Conservation (phyloP, 2,797 vertebrate genomes). For the Strix occidentalis region DNA sequence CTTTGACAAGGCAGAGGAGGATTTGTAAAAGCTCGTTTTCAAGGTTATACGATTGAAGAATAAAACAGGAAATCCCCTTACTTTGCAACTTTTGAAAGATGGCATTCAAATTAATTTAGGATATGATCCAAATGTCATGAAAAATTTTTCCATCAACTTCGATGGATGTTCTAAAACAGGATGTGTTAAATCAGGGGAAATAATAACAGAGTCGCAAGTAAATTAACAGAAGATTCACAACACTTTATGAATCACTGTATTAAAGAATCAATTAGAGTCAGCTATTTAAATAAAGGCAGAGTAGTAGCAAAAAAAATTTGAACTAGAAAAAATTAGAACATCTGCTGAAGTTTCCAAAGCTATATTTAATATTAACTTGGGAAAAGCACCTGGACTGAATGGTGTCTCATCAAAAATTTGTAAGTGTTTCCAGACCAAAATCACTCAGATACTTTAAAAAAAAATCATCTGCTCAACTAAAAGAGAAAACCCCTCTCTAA, state of each 20-base stretch:
- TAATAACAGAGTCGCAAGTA: not conserved
- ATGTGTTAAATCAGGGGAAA: constrained; percentile 43
- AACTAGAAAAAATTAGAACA: constrained; percentile 29
- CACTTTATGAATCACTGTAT: constrained; percentile 21
- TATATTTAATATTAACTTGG: constrained; percentile 51
- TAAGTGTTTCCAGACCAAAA: constrained; percentile 36
- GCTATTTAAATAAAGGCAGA: constrained; percentile 36
- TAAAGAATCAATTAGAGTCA: constrained; percentile 25
- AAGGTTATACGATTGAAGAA: not conserved
- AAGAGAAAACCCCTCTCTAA: constrained; percentile 7
- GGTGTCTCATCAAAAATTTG: constrained; percentile 29
- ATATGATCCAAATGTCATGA: constrained; percentile 13
- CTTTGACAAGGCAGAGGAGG: not conserved
- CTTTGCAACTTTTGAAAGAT: not conserved
- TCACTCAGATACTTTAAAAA: not conserved
- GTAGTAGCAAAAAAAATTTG: not conserved
- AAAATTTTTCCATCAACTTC: not conserved
- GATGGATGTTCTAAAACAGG: constrained; percentile 26
- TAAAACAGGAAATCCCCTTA: constrained; percentile 45
- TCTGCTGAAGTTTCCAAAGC: constrained; percentile 49
- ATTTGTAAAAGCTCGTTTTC: not conserved
- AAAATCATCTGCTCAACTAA: not conserved
- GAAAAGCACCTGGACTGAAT: constrained; percentile 50
- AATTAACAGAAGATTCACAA: constrained; percentile 40
- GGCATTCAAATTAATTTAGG: constrained; percentile 35